A percentile compares a stretch with the other conserved stretches of the same genome.
phyloP scores from a whole-genome alignment of 2,888 invertebrate species.

The Scaptomyza reducta region DNA sequence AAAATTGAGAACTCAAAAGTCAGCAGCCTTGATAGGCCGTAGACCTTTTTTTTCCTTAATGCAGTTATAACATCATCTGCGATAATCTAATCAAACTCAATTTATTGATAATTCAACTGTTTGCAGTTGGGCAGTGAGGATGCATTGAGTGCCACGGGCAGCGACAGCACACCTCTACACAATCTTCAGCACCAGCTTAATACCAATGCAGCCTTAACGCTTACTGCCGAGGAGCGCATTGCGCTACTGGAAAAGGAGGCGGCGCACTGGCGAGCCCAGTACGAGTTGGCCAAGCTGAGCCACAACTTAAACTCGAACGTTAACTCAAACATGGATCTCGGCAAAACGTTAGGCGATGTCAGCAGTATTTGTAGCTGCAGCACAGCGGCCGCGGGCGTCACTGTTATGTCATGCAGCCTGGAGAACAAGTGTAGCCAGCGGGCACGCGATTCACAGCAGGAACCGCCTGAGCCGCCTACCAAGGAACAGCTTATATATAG shows the following conservation, averaged over 20 bases:
- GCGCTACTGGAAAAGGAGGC: slow-evolving; percentile 87
- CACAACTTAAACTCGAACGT: slow-evolving; percentile 78
- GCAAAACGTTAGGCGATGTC: slow-evolving; percentile 37
- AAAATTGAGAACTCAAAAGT: neutral
- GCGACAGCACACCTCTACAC: slow-evolving; percentile 81
- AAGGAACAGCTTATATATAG: slow-evolving; percentile 83
- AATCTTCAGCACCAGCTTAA: slow-evolving; percentile 38
- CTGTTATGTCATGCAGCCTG: slow-evolving; percentile 62
- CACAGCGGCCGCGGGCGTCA: slow-evolving; percentile 81
- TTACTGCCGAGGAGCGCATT: slow-evolving; percentile 82
- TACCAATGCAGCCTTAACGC: slow-evolving; percentile 41
- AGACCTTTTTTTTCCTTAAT: too few species aligned
- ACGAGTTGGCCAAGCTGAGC: slow-evolving; percentile 87
- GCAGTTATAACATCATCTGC: neutral
- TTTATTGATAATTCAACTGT: neutral
- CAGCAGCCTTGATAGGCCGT: too few species aligned
- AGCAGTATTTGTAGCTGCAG: slow-evolving; percentile 75
- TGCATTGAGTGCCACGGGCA: slow-evolving; percentile 85
- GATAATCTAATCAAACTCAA: neutral
- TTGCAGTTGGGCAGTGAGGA: slow-evolving; percentile 87
- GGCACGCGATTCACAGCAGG: slow-evolving; percentile 66
- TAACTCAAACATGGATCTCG: slow-evolving; percentile 57
- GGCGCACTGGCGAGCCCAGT: slow-evolving; percentile 90
- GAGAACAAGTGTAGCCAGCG: slow-evolving; percentile 64
- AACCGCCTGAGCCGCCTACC: slow-evolving; percentile 64